A percentile compares a stretch with the other conserved stretches of the same genome.
Conservation (phyloP, 2,113 vertebrate genomes). For the Electrona antarctica region DNA sequence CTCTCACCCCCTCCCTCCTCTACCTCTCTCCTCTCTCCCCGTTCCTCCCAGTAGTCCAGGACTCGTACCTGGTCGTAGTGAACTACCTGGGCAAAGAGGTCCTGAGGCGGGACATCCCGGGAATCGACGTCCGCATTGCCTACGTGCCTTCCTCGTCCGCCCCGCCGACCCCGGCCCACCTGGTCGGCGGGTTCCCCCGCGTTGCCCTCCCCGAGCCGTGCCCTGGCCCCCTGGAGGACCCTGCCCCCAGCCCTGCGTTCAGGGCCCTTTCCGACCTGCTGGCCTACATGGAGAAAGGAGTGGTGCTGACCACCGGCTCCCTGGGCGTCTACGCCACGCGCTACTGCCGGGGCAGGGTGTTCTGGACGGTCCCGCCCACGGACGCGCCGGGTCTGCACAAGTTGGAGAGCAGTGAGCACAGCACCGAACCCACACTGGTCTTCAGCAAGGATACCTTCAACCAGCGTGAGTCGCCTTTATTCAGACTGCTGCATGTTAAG, state of each 20-base stretch:
- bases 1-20: neutral
- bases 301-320: constrained; percentile 79
- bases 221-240: neutral
- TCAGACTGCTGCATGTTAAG: no score
- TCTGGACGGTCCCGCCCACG: constrained; percentile 79
- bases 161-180: constrained; percentile 47
- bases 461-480: constrained; percentile 72
- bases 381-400: constrained; percentile 56
- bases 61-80: constrained; percentile 78
- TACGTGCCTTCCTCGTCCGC: constrained; percentile 51
- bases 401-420: constrained; percentile 81
- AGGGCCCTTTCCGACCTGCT: constrained; percentile 73
- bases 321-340: constrained; percentile 82
- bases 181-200: constrained; percentile 50
- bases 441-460: constrained; percentile 80
- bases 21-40: no score
- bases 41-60: constrained; percentile 52
- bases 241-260: constrained; percentile 15
- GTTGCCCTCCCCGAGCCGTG: constrained; percentile 69
- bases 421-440: constrained; percentile 70
- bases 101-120: constrained; percentile 62
- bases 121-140: constrained; percentile 68
- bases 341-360: constrained; percentile 81
- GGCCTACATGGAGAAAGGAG: constrained; percentile 80
- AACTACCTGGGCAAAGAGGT: constrained; percentile 78